Percentiles rank a stretch among this genome's conserved stretches.
phyloP scores from a whole-genome alignment of 2,888 invertebrate species.

The Cephus sareptanus region DNA sequence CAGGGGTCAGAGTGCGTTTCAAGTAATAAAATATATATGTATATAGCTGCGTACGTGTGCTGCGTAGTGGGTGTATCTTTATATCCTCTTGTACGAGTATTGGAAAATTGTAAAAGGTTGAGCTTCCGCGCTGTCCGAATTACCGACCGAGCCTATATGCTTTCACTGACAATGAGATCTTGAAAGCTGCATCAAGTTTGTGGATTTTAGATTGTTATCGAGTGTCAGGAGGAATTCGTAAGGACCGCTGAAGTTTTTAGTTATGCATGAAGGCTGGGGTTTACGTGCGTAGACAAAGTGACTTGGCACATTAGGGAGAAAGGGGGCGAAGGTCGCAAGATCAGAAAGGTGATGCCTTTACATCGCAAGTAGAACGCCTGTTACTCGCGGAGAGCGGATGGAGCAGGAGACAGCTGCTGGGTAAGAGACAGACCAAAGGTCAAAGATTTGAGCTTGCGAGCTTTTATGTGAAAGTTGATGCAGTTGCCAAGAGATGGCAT shows the following conservation, averaged over 20 bases:
- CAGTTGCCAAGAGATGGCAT: not conserved
- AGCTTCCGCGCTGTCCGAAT: not conserved
- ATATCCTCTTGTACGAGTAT: conserved; percentile 25
- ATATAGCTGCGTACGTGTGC: not conserved
- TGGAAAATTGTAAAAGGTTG: conserved; percentile 17
- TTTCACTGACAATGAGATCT: not conserved
- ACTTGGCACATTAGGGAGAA: not conserved
- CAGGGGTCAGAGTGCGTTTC: conserved; percentile 48
- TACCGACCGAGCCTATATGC: not conserved
- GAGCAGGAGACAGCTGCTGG: not conserved
- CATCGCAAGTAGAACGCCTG: no score
- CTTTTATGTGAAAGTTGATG: not conserved
- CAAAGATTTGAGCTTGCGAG: not conserved
- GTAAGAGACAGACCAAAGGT: no score
- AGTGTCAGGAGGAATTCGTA: not conserved
- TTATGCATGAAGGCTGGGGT: not conserved
- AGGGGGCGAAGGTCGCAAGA: not conserved
- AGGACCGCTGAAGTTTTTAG: not conserved
- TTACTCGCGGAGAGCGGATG: not conserved
- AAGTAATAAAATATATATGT: conserved; percentile 52
- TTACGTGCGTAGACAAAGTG: not conserved
- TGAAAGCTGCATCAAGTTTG: not conserved
- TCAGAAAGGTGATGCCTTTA: not conserved
- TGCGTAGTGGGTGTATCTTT: conserved; percentile 6
- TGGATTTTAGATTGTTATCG: not conserved